Evolutionary conservation across 1,140 invertebrate species (phyloP).

Genomic region (Hycleus phaleratus): DNA sequence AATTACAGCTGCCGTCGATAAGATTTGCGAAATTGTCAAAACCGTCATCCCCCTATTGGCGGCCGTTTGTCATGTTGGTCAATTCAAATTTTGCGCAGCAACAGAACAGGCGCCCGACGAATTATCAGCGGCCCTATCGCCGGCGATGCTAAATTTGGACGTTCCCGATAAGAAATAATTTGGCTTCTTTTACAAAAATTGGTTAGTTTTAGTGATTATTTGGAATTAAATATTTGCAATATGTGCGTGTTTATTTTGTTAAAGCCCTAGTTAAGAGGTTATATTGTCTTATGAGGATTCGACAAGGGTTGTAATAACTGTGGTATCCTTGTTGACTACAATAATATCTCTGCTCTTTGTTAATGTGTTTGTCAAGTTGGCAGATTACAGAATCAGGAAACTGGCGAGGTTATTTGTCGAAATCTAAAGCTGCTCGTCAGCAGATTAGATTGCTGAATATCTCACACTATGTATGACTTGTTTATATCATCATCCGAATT

Average conservation of each 20-base stretch:
- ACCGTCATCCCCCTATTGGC: slow-evolving; percentile 37
- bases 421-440: slow-evolving; percentile 6
- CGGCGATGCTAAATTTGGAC: slow-evolving; percentile 21
- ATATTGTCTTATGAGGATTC: no score
- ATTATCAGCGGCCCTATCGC: slow-evolving; percentile 21
- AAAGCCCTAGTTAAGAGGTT: no score
- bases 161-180: slow-evolving; percentile 10
- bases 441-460: slow-evolving; percentile 5
- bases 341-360: slow-evolving; percentile 2
- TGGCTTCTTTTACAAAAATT: not conserved
- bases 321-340: not conserved
- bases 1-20: slow-evolving; percentile 35
- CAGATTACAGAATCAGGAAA: slow-evolving; percentile 11
- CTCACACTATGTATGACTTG: not conserved
- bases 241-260: not conserved
- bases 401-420: slow-evolving; percentile 6
- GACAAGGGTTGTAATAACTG: no score
- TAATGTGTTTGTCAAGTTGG: slow-evolving; percentile 15
- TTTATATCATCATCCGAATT: slow-evolving; percentile 19
- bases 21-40: slow-evolving; percentile 39
- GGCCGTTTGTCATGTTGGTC: slow-evolving; percentile 37
- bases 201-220: not conserved
- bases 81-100: slow-evolving; percentile 38
- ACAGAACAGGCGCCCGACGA: slow-evolving; percentile 28
- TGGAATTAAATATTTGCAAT: not conserved